A percentile compares a stretch with the other conserved stretches of the same genome.
Conservation (phyloP, 2,797 vertebrate species). For the Pseudochirops cupreus region DNA sequence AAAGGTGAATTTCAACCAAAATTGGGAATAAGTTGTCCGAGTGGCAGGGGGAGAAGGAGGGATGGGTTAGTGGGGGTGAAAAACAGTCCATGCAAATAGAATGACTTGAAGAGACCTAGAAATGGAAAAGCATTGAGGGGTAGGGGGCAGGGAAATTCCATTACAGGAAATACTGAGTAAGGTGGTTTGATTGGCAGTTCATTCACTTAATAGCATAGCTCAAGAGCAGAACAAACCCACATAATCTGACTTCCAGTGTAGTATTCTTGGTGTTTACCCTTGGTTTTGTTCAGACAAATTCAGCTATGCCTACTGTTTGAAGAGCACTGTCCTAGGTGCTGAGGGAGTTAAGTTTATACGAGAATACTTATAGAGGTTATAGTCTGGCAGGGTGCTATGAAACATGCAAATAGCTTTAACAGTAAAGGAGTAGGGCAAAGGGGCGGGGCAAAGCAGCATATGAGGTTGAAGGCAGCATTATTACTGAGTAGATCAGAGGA, state of each 20-base stretch:
- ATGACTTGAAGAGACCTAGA: background rate
- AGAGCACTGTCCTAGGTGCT: constrained; percentile 1
- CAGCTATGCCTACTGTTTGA: background rate
- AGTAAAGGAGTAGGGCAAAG: background rate
- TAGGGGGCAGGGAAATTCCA: background rate
- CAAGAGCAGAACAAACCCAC: background rate
- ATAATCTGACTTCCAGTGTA: background rate
- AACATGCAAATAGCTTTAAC: background rate
- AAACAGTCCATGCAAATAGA: background rate
- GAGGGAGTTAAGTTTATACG: background rate
- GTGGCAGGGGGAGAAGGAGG: background rate
- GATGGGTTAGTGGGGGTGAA: background rate
- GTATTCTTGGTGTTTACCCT: background rate
- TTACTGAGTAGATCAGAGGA: background rate
- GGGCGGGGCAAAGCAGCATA: background rate
- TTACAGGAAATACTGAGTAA: background rate
- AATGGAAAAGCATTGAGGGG: background rate
- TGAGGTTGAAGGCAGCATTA: background rate
- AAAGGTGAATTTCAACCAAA: background rate
- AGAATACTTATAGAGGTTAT: background rate
- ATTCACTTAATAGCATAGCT: background rate
- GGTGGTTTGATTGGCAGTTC: background rate
- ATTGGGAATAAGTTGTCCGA: background rate
- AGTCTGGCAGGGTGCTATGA: background rate
- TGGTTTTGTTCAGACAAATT: background rate